A percentile compares a stretch with the other conserved stretches of the same genome.
phyloP scores from a whole-genome alignment of 1,140 invertebrate genomes.

The Doryteuthis pealeii region DNA sequence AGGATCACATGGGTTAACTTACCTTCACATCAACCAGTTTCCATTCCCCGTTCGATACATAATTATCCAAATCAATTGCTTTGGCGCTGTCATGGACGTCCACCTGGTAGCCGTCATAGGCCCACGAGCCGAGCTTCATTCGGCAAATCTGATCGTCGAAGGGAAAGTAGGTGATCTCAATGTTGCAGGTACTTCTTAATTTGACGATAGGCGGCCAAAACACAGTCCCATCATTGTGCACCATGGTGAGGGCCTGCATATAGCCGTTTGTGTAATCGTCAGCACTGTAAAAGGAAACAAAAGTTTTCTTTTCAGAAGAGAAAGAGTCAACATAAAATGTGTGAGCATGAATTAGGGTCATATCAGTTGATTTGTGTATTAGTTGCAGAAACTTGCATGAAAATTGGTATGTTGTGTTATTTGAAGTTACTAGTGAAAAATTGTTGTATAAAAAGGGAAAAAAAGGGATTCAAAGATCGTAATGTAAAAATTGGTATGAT shows the following conservation, averaged over 20 bases:
- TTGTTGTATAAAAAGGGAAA: no score
- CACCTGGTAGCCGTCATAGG: conserved; percentile 60
- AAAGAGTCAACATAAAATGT: no score
- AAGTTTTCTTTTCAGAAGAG: no score
- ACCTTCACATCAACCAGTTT: conserved; percentile 60
- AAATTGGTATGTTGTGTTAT: no score
- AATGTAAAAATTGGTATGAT: no score
- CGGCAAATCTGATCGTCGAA: conserved; percentile 57
- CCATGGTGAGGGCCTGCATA: conserved; percentile 60
- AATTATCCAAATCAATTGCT: conserved; percentile 65
- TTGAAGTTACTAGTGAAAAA: no score
- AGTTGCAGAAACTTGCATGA: no score
- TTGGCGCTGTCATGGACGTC: conserved; percentile 65
- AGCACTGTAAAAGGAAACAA: conserved; percentile 54
- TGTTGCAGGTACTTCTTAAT: conserved; percentile 80
- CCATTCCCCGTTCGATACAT: conserved; percentile 68
- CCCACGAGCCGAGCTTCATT: conserved; percentile 57
- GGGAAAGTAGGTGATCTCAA: conserved; percentile 67
- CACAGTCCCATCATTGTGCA: conserved; percentile 37
- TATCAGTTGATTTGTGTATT: no score
- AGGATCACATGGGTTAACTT: no score
- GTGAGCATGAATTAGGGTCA: no score
- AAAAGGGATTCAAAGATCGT: no score
- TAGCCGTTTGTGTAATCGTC: conserved; percentile 65
- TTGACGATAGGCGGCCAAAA: conserved; percentile 58